phyloP scores from a whole-genome alignment of 2,113 vertebrate genomes.

The Aphyosemion australe region DNA sequence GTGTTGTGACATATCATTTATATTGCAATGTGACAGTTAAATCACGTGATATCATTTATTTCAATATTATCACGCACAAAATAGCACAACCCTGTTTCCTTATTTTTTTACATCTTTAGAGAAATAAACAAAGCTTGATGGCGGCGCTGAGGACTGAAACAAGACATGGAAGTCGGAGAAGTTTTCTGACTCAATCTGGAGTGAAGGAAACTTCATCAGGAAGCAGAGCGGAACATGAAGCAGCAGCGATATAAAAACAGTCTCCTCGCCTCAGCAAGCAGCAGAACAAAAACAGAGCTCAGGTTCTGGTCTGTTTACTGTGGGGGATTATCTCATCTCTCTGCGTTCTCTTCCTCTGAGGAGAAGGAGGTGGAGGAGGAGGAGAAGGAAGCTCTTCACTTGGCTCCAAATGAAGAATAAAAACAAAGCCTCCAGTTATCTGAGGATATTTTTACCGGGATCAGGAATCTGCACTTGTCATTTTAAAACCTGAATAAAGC shows the following conservation, averaged over 20 bases:
- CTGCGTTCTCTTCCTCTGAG: neutral
- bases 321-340: slow-evolving; percentile 1
- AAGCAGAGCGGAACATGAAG: slow-evolving; percentile 27
- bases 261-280: neutral
- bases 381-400: neutral
- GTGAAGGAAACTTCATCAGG: slow-evolving; percentile 32
- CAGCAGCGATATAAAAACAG: slow-evolving; percentile 1
- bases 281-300: slow-evolving; percentile 8
- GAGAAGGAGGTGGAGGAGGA: no score
- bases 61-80: no score
- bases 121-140: neutral
- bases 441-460: neutral
- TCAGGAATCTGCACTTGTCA: neutral
- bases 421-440: slow-evolving; percentile 14
- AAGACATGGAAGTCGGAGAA: neutral
- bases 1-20: no score
- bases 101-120: neutral
- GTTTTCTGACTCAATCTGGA: neutral
- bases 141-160: neutral
- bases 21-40: neutral
- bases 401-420: neutral
- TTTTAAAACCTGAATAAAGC: neutral
- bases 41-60: no score
- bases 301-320: slow-evolving; percentile 4
- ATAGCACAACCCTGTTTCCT: no score